Conservation (phyloP, 2,113 vertebrate genomes). For the Leucopternis melanops region DNA sequence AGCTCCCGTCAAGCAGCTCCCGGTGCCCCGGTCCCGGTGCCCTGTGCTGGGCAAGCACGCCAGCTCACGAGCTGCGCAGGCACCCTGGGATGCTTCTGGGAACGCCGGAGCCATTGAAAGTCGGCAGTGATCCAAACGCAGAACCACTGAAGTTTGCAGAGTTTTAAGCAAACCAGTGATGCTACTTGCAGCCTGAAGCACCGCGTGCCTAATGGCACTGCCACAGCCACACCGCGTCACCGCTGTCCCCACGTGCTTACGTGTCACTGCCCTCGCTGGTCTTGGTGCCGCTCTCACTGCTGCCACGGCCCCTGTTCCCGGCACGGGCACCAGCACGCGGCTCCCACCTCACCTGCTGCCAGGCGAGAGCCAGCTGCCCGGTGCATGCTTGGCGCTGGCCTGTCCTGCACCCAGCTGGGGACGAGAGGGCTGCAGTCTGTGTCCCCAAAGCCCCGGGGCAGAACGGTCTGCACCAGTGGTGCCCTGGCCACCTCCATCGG, state of each 20-base stretch:
- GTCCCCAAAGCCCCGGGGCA: background rate
- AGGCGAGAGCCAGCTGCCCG: background rate
- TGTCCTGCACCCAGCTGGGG: background rate
- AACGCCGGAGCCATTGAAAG: background rate
- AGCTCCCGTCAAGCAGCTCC: background rate
- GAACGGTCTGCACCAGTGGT: fast-evolving
- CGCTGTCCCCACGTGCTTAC: background rate
- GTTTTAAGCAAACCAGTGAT: background rate
- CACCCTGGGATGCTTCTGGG: background rate
- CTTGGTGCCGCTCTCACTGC: background rate
- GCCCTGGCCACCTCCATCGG: fast-evolving
- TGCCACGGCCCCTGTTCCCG: background rate
- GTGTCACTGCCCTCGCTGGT: background rate
- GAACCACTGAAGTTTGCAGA: background rate
- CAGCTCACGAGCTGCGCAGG: fast-evolving
- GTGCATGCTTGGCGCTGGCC: background rate
- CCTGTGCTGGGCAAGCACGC: background rate
- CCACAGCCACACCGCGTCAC: background rate
- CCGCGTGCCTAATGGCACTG: fast-evolving
- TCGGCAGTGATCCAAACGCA: fast-evolving
- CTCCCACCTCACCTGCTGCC: background rate
- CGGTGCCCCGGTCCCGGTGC: fast-evolving
- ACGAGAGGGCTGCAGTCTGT: background rate
- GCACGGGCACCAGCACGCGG: background rate
- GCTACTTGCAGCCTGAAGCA: background rate